phyloP scores from a whole-genome alignment of 2,797 vertebrate species.

The Pitangus sulphuratus region DNA sequence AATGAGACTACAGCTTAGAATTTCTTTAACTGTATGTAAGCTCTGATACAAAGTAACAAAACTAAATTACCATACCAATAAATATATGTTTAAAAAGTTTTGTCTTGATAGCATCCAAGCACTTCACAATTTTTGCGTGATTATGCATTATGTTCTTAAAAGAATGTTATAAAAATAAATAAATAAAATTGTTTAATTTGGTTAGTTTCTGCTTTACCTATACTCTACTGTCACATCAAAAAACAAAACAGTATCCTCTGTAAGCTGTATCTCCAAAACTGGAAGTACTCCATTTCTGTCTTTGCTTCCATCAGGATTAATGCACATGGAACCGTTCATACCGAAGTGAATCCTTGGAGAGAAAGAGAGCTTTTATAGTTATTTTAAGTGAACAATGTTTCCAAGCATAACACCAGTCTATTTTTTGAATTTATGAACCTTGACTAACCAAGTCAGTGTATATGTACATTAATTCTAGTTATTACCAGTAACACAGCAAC shows the following conservation, averaged over 20 bases:
- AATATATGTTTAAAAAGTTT: background rate
- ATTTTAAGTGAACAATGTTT: background rate
- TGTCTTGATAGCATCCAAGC: background rate
- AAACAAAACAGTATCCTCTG: slow-evolving; percentile 86
- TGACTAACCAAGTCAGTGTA: background rate
- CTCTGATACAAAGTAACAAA: background rate
- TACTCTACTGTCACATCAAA: slow-evolving; percentile 88
- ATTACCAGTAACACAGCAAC: background rate
- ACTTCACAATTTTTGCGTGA: background rate
- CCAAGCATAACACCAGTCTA: background rate
- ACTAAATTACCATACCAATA: background rate
- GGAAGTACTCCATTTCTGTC: slow-evolving; percentile 67
- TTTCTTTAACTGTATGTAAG: background rate
- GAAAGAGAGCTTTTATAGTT: background rate
- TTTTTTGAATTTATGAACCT: background rate
- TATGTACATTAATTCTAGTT: background rate
- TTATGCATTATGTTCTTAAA: background rate
- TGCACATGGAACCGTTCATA: slow-evolving; percentile 90
- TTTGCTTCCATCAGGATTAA: slow-evolving; percentile 81
- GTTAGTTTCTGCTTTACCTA: slow-evolving; percentile 77
- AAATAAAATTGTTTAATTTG: background rate
- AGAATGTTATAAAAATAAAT: background rate
- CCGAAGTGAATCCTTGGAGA: slow-evolving; percentile 91
- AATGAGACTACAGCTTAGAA: background rate
- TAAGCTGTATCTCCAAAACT: slow-evolving; percentile 84